Evolutionary conservation across 2,888 invertebrate genomes (phyloP), one percentile per base, ranked within the genome.

Genomic region (Acrocyrtus sp.): DNA sequence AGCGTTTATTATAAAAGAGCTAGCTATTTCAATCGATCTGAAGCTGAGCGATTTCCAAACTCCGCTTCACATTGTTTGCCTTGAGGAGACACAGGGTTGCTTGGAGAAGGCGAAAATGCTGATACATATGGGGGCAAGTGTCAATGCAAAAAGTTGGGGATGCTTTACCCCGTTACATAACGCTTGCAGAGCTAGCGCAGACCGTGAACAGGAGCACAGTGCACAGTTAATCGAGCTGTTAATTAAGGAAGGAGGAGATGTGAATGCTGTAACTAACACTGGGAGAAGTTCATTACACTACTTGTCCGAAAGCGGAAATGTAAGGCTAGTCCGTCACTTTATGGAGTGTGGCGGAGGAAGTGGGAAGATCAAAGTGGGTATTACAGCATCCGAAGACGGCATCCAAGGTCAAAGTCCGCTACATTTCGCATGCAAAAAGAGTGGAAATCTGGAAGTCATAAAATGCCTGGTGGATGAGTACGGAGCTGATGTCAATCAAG

Each of bases 361-460:
- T n/a, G n/a, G n/a, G n/a, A n/a, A n/a, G n/a, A n/a, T n/a, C n/a
- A n/a, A n/a, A n/a, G n/a, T n/a, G n/a, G n/a, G n/a, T n/a, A n/a
- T n/a, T n/a, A n/a, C n/a, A 29, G 34, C 1, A 53, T 53, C 17
- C 26, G 3, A 53, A 53, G 22, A 15, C 1, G n/a, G 27, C 26
- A 1, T 21, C 19, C 15, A 26, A 1, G 56, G 66, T 1, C 66
- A 34, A 10, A 47, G 48, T 24, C 29, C 57, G 8, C 6, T 66
- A 24, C 66, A 66, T 17, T 39, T 34, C 10, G 66, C 66, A 4
- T 66, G 66, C 17, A 47, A 56, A 24, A 43, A 5, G 29, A 2
- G 24, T 24, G n/a, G 43, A 2, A 50, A 22, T 26, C 3, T 4
- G 19, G 24, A 50, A 10, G 26, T 50, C 3, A n/a, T n/a, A n/a